These are phyloP conservation scores for Anoncus sp. DNA, from an alignment of 2,888 invertebrate genomes.

Conservation along the genomic window DNA sequence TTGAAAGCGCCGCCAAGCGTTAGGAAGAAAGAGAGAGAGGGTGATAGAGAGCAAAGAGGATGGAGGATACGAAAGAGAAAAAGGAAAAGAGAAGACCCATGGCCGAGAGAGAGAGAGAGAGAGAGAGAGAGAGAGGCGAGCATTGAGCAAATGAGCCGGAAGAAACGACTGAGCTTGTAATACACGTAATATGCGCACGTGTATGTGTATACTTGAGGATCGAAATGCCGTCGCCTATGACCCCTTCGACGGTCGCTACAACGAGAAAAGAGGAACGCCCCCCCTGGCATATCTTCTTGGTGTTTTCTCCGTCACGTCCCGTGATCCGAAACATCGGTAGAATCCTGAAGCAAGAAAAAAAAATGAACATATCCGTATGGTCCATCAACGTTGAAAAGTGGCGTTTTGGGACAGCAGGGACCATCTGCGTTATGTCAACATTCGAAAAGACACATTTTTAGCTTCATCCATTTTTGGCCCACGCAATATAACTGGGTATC, in stretches of 20 bases:
- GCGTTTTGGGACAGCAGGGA: background rate
- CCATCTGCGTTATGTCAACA: slow-evolving; percentile 11
- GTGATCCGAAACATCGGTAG: slow-evolving; percentile 24
- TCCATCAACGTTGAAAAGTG: slow-evolving; percentile 6
- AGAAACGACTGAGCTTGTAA: slow-evolving; percentile 55
- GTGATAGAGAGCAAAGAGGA: slow-evolving; percentile 19
- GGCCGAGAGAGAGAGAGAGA: slow-evolving; percentile 21
- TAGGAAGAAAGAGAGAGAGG: slow-evolving; percentile 17
- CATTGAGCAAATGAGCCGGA: slow-evolving; percentile 56
- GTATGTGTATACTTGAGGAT: slow-evolving; percentile 26
- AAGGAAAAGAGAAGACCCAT: slow-evolving; percentile 20
- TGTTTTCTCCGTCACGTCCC: slow-evolving; percentile 17
- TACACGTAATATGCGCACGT: slow-evolving; percentile 32
- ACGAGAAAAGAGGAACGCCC: slow-evolving; percentile 21
- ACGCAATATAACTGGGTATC: background rate
- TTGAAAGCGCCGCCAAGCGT: slow-evolving; percentile 28
- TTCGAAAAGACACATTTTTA: background rate
- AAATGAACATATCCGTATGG: slow-evolving; percentile 9
- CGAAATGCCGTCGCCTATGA: slow-evolving; percentile 54
- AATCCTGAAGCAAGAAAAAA: slow-evolving; percentile 21
- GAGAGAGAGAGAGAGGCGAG: no score
- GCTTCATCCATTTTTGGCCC: background rate
- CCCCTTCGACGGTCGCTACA: slow-evolving; percentile 34
- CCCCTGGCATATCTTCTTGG: slow-evolving; percentile 18
- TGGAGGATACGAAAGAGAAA: slow-evolving; percentile 11